phyloP scores from a whole-genome alignment of 2,113 vertebrate genomes.

The Charadrius vociferus region DNA sequence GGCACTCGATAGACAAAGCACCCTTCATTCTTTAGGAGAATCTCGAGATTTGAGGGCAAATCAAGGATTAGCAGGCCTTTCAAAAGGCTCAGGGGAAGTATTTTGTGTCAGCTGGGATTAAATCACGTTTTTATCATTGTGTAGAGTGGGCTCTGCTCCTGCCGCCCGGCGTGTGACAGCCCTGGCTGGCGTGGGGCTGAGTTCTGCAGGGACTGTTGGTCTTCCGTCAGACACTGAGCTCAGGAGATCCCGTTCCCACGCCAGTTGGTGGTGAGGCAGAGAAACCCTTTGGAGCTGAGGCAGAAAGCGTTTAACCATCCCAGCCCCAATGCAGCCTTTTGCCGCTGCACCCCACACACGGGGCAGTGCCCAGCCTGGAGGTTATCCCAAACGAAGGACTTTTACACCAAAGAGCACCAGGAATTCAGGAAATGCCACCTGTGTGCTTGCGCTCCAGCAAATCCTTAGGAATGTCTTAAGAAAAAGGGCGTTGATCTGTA shows the following conservation, averaged over 20 bases:
- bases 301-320: fast-evolving
- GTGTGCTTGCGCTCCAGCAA: not conserved
- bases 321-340: not conserved
- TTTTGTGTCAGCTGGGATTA: not conserved
- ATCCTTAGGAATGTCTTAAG: not conserved
- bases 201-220: fast-evolving
- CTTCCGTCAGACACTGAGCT: fast-evolving
- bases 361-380: not conserved
- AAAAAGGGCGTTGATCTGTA: not conserved
- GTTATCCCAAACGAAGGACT: not conserved
- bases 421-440: not conserved
- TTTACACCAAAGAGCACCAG: not conserved
- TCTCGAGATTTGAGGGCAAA: slow-evolving; percentile 8
- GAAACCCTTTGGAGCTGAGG: not conserved
- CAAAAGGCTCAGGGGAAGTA: not conserved
- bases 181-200: fast-evolving
- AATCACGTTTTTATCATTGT: not conserved
- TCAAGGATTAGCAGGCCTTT: not conserved
- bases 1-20: not conserved
- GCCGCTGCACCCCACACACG: fast-evolving
- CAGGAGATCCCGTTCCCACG: fast-evolving
- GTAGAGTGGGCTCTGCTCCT: not conserved
- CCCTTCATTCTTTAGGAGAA: not conserved
- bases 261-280: not conserved
- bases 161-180: fast-evolving